Conservation (phyloP, 2,888 invertebrate species). For the Drosophila antonietae region DNA sequence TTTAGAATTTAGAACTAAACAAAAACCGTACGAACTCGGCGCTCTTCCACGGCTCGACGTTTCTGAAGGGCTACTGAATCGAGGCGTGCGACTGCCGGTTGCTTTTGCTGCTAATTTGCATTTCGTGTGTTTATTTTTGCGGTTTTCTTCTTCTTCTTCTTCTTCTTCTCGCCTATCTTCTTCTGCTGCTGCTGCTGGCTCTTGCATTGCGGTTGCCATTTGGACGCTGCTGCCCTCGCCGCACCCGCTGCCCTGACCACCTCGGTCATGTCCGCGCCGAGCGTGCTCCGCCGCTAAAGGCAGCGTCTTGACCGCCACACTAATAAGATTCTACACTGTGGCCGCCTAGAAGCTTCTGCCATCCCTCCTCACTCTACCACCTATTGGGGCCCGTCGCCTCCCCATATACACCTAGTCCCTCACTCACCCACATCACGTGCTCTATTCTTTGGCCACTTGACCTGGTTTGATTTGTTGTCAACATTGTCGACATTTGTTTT, state of each 20-base stretch:
- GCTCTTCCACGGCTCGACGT: constrained; percentile 56
- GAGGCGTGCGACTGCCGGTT: constrained; percentile 19
- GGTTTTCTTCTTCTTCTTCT: constrained; percentile 23
- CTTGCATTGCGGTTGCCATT: constrained; percentile 31
- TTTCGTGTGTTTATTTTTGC: constrained; percentile 27
- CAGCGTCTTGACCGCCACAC: constrained; percentile 65
- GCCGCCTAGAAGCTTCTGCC: not conserved
- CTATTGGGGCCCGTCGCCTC: not conserved
- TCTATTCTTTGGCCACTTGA: constrained; percentile 61
- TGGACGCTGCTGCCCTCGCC: not conserved
- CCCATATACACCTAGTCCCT: not conserved
- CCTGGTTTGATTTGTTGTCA: constrained; percentile 67
- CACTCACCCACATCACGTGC: constrained; percentile 45
- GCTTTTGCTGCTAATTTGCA: constrained; percentile 23
- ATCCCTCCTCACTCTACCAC: not conserved
- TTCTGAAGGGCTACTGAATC: constrained; percentile 63
- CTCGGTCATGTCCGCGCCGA: constrained; percentile 6
- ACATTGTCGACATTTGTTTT: constrained; percentile 24
- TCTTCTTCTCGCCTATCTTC: constrained; percentile 2
- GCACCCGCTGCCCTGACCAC: not conserved
- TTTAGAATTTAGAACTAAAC: not conserved
- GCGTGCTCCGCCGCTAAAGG: constrained; percentile 15
- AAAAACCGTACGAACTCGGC: constrained; percentile 37
- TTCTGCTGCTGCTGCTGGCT: not conserved
- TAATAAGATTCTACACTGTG: constrained; percentile 65